Base-by-base conservation (phyloP, 2,113 vertebrate species). In the Xiphorhynchus elegans region DNA sequence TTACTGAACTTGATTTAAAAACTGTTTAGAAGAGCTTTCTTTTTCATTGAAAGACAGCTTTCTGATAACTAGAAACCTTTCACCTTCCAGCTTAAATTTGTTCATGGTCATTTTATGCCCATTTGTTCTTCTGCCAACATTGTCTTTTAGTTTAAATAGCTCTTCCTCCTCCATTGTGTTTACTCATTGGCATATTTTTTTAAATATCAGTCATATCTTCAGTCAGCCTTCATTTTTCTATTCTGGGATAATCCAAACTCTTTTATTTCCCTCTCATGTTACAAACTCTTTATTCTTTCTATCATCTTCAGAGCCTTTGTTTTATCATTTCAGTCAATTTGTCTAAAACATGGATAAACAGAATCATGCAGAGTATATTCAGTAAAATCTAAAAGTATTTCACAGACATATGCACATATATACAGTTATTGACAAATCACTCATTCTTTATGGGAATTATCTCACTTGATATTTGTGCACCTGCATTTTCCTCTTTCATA, bases 111-210 rank as follows among this genome's bases (percentile, higher is more conserved):
- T 92, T 95, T 94, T 87, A 85, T 94, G 78, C 75, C 70, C 74
- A 97, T 97, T 97, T 97, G 94, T 97, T 97, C 95, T 95, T 92
- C 84, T 95, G 96, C 95, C 96, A 97, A 94, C 95, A 96, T 95
- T 96, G 95, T 97, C 80, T 93, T 96, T 95, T 87, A 78, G 93
- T 95, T 97, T 97, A 97, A 97, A 96, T 93, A 97, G 95, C 80
- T 92, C 94, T 96, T 97, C 96, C 94, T 97, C 95, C 88, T 91
- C 86, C 56, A 81, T 89, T 91, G 80, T 97, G 94, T 96, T 95
- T 97, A 95, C n/a, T 92, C 77, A 87, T 95, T 92, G 89, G 84
- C 9, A 33, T 95, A 95, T 96, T 96, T 91, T 97, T 96, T 97
- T 96, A 95, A 92, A 87, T 95, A 95, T 78, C 94, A 89, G 89